Conservation (phyloP, 2,797 vertebrate genomes). For the Sandelia bainsii region DNA sequence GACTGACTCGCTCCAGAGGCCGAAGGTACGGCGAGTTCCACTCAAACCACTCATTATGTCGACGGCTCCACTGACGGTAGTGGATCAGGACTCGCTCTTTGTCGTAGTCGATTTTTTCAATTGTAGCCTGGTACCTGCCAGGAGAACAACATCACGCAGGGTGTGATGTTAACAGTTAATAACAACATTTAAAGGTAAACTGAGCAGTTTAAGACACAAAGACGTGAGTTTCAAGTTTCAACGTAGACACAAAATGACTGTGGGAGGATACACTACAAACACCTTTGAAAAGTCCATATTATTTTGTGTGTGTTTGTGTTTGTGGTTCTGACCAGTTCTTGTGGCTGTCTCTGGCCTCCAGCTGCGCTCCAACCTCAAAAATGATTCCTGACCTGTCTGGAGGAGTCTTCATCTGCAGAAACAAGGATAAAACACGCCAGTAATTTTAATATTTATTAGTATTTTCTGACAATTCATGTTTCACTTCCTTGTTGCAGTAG, state of each 20-base stretch:
- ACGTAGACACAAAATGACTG: not conserved
- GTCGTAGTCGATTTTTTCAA: constrained; percentile 93
- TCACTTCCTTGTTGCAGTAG: too few relatives aligned
- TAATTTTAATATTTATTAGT: too few relatives aligned
- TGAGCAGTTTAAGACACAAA: not conserved
- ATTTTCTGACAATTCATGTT: too few relatives aligned
- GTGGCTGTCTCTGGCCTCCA: constrained; percentile 95
- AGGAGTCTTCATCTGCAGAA: constrained; percentile 91
- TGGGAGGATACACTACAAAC: too few relatives aligned
- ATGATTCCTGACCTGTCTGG: constrained; percentile 94
- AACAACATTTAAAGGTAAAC: not conserved
- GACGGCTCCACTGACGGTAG: constrained; percentile 94
- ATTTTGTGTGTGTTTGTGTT: constrained; percentile 2
- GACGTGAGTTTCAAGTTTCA: too few relatives aligned
- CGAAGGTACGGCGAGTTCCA: constrained; percentile 92
- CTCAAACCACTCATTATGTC: constrained; percentile 94
- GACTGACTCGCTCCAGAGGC: constrained; percentile 91
- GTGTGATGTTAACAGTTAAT: not conserved
- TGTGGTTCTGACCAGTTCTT: constrained; percentile 87
- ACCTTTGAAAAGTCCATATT: not conserved
- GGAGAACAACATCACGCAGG: not conserved
- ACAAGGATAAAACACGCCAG: not conserved
- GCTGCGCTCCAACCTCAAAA: constrained; percentile 95
- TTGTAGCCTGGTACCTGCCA: constrained; percentile 90
- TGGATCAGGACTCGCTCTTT: constrained; percentile 92